Evolutionary conservation across 1,140 invertebrate genomes (phyloP).

Genomic region (Diprion similis): DNA sequence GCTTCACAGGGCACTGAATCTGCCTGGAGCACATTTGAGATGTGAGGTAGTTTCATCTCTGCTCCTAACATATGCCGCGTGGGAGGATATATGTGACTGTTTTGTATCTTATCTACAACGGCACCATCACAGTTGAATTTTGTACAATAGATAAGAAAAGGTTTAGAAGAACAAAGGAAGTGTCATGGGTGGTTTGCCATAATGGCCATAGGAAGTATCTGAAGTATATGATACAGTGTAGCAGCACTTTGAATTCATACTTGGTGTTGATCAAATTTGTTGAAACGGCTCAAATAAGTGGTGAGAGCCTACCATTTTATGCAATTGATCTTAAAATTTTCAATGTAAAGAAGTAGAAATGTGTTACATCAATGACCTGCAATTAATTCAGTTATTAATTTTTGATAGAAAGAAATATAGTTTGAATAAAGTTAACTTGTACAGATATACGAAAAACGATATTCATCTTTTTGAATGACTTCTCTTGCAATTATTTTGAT

Average conservation of each 20-base stretch:
- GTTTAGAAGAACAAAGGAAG: background rate
- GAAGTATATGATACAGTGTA: too few relatives aligned
- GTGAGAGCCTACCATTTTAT: too few relatives aligned
- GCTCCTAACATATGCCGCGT: background rate
- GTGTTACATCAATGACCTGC: too few relatives aligned
- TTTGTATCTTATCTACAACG: background rate
- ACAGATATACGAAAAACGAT: background rate
- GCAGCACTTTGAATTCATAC: too few relatives aligned
- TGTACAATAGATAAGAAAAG: constrained; percentile 5
- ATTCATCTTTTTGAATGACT: background rate
- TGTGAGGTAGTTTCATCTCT: background rate
- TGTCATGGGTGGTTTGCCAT: background rate
- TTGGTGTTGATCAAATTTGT: too few relatives aligned
- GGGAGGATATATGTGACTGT: background rate
- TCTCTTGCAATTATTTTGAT: background rate
- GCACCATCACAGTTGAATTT: background rate
- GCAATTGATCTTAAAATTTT: too few relatives aligned
- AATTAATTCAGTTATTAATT: background rate
- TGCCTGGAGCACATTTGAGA: background rate
- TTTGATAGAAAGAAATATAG: background rate
- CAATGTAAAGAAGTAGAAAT: too few relatives aligned
- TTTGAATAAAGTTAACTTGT: background rate
- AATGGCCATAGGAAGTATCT: too few relatives aligned
- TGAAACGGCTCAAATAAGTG: too few relatives aligned
- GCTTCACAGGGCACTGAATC: background rate